phyloP scores from a whole-genome alignment of 1,140 invertebrate species.

The Penaeus japonicus region DNA sequence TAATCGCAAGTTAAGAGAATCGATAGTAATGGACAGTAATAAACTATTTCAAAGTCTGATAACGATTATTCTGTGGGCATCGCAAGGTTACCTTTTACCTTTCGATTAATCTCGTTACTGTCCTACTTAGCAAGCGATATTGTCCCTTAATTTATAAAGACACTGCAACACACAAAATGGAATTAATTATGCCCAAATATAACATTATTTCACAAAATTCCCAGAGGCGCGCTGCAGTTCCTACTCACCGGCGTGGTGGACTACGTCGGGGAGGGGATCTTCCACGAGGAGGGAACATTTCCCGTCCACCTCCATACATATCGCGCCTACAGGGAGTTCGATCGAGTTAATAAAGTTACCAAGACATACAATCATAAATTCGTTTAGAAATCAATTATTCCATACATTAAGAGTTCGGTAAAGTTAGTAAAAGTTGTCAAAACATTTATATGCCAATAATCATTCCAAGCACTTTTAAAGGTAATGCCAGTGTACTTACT shows the following conservation, averaged over 20 bases:
- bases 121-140: slow-evolving; percentile 20
- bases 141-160: slow-evolving; percentile 26
- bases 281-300: slow-evolving; percentile 47
- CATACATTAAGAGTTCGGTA: too few species aligned
- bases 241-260: slow-evolving; percentile 53
- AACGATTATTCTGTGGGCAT: neutral
- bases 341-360: neutral
- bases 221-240: neutral
- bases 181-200: slow-evolving; percentile 17
- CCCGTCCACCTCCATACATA: slow-evolving; percentile 45
- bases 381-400: neutral
- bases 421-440: too few species aligned
- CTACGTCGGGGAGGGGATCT: slow-evolving; percentile 39
- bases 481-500: slow-evolving; percentile 13
- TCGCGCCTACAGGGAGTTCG: slow-evolving; percentile 25
- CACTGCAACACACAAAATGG: slow-evolving; percentile 42
- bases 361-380: neutral
- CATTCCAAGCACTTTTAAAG: neutral
- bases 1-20: slow-evolving; percentile 23
- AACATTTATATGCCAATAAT: too few species aligned
- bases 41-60: neutral
- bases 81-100: slow-evolving; percentile 36
- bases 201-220: neutral
- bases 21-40: too few species aligned
- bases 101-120: slow-evolving; percentile 7